A percentile compares a stretch with the other conserved stretches of the same genome.
Conservation (phyloP, 2,888 invertebrate genomes). For the Deilephila porcellus region DNA sequence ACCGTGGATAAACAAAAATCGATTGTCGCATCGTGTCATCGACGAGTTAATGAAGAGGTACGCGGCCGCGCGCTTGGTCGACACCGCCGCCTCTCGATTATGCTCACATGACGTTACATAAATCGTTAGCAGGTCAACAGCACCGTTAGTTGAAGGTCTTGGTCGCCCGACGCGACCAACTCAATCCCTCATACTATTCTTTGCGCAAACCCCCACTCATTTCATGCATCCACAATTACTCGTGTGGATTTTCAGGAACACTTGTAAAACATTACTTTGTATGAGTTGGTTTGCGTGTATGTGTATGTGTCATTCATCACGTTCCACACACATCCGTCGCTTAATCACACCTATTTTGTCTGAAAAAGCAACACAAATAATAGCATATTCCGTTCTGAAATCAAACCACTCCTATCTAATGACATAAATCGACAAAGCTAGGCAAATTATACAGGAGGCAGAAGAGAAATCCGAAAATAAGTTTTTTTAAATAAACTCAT, state of each 20-base stretch:
- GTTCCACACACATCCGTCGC: neutral
- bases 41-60: constrained; percentile 6
- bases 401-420: neutral
- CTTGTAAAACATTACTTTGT: neutral
- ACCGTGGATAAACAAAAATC: neutral
- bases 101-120: constrained; percentile 50
- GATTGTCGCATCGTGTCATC: neutral
- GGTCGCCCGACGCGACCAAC: constrained; percentile 38
- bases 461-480: neutral
- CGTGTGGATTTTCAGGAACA: neutral
- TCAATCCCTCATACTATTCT: neutral
- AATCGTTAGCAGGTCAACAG: constrained; percentile 67
- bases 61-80: constrained; percentile 34
- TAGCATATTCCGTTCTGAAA: neutral
- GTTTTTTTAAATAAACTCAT: neutral
- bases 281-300: neutral
- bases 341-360: neutral
- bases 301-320: neutral
- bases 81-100: constrained; percentile 50
- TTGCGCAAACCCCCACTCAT: no score
- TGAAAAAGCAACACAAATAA: neutral
- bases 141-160: constrained; percentile 72
- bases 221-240: neutral
- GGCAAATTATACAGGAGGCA: neutral
- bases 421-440: neutral